Evolutionary conservation across 2,797 vertebrate genomes (phyloP).

Genomic region (Gastrophryne carolinensis): DNA sequence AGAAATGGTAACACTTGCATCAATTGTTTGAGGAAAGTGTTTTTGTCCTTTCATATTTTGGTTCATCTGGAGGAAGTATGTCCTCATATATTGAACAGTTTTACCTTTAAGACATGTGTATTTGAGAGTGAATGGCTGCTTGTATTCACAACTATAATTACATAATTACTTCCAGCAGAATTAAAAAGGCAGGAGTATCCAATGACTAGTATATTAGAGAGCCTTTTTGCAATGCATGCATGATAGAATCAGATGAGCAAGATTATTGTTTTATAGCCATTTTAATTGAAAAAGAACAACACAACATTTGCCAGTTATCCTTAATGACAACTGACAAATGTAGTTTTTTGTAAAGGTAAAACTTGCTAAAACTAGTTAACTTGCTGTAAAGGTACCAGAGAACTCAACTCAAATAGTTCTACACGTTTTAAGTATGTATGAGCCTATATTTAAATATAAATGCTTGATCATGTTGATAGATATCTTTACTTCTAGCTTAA

Average conservation of each 20-base stretch:
- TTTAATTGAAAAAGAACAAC: not conserved
- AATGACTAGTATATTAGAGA: not conserved
- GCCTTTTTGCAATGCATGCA: not conserved
- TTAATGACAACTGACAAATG: too few relatives aligned
- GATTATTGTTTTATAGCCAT: not conserved
- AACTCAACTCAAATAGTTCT: too few relatives aligned
- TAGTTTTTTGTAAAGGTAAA: too few relatives aligned
- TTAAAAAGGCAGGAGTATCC: not conserved
- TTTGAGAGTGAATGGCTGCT: not conserved
- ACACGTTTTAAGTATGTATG: too few relatives aligned
- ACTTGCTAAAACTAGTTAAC: too few relatives aligned
- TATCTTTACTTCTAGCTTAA: too few relatives aligned
- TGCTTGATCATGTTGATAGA: too few relatives aligned
- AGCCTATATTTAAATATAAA: too few relatives aligned
- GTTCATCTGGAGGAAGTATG: not conserved
- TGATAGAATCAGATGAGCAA: not conserved
- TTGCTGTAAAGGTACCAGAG: too few relatives aligned
- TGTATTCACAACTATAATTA: not conserved
- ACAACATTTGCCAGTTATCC: too few relatives aligned
- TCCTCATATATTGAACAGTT: not conserved
- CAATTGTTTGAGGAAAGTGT: not conserved
- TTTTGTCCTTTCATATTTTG: not conserved
- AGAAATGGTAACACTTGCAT: slow-evolving; percentile 29
- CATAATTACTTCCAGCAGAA: not conserved
- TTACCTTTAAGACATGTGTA: not conserved